Evolutionary conservation across 2,888 invertebrate genomes (phyloP).

Genomic region (Perizoma affinitatum): DNA sequence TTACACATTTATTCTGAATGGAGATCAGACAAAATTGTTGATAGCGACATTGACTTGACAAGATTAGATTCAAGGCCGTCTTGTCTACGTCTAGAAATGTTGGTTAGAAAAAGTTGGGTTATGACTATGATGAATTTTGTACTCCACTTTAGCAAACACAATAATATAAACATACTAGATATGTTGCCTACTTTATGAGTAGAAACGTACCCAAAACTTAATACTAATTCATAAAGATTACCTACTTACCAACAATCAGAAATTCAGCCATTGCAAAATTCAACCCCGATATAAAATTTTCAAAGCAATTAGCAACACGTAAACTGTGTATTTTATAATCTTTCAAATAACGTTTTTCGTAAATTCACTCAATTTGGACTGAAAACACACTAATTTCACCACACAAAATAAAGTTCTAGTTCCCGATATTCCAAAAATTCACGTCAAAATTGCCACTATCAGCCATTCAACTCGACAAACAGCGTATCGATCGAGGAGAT

Average conservation of each 20-base stretch:
- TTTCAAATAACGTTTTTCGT: conserved; percentile 29
- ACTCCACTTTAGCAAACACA: not conserved
- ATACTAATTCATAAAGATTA: conserved; percentile 16
- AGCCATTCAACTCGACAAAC: conserved; percentile 69
- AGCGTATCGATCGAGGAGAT: conserved; percentile 23
- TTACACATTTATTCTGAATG: not conserved
- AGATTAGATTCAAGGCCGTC: conserved; percentile 83
- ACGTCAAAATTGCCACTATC: conserved; percentile 61
- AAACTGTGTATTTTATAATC: conserved; percentile 30
- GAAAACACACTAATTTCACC: conserved; percentile 39
- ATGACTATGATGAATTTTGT: conserved; percentile 40
- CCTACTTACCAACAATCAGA: conserved; percentile 44
- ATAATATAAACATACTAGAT: not conserved
- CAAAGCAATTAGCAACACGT: conserved; percentile 37
- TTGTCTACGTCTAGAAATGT: conserved; percentile 51
- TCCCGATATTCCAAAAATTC: conserved; percentile 55
- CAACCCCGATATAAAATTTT: conserved; percentile 53
- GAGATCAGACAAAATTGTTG: conserved; percentile 53
- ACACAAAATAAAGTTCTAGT: conserved; percentile 33
- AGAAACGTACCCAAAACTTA: not conserved
- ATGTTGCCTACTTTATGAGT: not conserved
- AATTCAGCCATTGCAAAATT: conserved; percentile 59
- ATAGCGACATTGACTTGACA: conserved; percentile 79
- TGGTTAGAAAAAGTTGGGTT: conserved; percentile 72
- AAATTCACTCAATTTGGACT: conserved; percentile 24